These are phyloP conservation scores for Puffinus mauretanicus DNA, from an alignment of 2,113 vertebrate species.

Conservation along the genomic window DNA sequence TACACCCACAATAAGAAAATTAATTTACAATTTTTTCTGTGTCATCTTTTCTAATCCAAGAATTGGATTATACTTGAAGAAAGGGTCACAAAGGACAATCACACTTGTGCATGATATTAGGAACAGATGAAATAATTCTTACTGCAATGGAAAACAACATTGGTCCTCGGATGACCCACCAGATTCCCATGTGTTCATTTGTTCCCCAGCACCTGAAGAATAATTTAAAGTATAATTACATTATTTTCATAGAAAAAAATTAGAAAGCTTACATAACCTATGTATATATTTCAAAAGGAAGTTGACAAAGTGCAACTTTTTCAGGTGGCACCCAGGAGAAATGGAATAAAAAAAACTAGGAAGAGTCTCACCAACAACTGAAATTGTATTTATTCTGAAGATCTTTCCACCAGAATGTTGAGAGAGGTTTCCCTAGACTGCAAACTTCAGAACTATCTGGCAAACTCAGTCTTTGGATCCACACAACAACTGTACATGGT, in stretches of 20 bases:
- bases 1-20: not conserved
- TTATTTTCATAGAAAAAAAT: not conserved
- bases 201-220: conserved; percentile 85
- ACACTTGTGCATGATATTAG: not conserved
- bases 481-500: not conserved
- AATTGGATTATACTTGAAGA: not conserved
- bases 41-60: not conserved
- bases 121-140: conserved; percentile 59
- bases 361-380: not conserved
- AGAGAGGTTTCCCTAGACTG: not conserved
- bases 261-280: not conserved
- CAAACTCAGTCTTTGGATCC: not conserved
- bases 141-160: conserved; percentile 86
- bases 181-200: conserved; percentile 81
- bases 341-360: not conserved
- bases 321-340: not conserved
- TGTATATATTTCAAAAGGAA: not conserved
- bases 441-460: not conserved
- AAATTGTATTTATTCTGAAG: not conserved
- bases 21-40: not conserved
- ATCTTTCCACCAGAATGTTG: not conserved
- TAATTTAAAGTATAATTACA: not conserved
- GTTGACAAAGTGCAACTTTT: not conserved
- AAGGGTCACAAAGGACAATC: not conserved
- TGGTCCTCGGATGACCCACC: conserved; percentile 95